Conservation (phyloP, 2,888 invertebrate species). For the Gastracanthus pulcherrimus region DNA sequence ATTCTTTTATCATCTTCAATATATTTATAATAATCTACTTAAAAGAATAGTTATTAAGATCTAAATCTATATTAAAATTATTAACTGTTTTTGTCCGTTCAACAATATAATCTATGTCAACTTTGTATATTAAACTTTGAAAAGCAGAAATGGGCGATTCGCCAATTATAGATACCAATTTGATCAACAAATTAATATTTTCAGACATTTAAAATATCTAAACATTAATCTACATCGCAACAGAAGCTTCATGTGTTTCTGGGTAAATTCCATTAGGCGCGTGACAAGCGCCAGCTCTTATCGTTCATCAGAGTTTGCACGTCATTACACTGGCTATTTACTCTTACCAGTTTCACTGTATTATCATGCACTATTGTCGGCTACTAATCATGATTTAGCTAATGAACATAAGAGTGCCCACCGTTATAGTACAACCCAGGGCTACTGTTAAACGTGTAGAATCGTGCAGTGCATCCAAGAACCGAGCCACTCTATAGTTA, state of each 20-base stretch:
- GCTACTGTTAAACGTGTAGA: background rate
- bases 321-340: constrained; percentile 31
- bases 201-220: no score
- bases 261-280: constrained; percentile 24
- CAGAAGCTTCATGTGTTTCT: background rate
- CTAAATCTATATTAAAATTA: no score
- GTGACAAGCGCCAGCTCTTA: constrained; percentile 9
- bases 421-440: background rate
- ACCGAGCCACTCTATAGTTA: background rate
- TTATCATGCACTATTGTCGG: constrained; percentile 28
- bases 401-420: constrained; percentile 15
- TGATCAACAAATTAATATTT: no score
- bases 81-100: no score
- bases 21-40: no score
- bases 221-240: background rate
- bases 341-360: constrained; percentile 27
- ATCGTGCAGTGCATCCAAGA: background rate
- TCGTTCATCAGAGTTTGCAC: constrained; percentile 32
- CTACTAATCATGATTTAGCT: constrained; percentile 39
- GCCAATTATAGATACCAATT: no score
- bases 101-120: no score
- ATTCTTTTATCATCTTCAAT: no score
- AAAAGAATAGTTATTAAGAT: no score
- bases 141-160: no score
- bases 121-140: no score